A percentile compares a stretch with the other conserved stretches of the same genome.
These are phyloP conservation scores for Sebastiscus albofasciatus DNA, from an alignment of 2,797 vertebrate species.

Conservation along the genomic window DNA sequence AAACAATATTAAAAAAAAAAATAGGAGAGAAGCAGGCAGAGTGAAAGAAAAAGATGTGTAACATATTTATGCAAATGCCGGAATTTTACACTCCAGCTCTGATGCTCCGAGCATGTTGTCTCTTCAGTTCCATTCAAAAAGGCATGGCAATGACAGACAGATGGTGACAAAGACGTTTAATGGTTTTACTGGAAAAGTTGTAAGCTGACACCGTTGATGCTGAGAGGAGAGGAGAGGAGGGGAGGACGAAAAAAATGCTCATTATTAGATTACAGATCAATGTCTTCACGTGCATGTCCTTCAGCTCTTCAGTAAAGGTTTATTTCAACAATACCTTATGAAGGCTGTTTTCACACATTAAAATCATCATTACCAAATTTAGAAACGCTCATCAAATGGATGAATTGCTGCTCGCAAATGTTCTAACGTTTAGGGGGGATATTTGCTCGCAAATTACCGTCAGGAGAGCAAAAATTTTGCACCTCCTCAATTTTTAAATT, in stretches of 20 bases:
- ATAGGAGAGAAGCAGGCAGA: slow-evolving; percentile 12
- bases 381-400: neutral
- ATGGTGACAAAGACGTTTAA: slow-evolving; percentile 33
- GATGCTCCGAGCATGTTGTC: slow-evolving; percentile 37
- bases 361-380: neutral
- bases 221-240: slow-evolving; percentile 7
- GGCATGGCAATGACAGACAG: slow-evolving; percentile 14
- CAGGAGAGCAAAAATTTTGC: neutral
- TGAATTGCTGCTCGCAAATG: neutral
- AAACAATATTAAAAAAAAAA: slow-evolving; percentile 48
- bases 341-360: neutral
- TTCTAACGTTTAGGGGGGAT: neutral
- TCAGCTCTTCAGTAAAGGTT: neutral
- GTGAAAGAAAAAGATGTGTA: slow-evolving; percentile 21
- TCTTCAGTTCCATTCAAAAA: slow-evolving; percentile 37
- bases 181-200: slow-evolving; percentile 38
- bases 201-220: slow-evolving; percentile 23
- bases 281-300: neutral
- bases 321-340: neutral
- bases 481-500: slow-evolving; percentile 7
- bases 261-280: slow-evolving; percentile 39
- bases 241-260: slow-evolving; percentile 1
- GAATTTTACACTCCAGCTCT: slow-evolving; percentile 28
- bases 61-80: slow-evolving; percentile 63
- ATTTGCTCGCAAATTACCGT: neutral